Conservation (phyloP, 2,797 vertebrate genomes). For the Ctenochaetus hawaiiensis region DNA sequence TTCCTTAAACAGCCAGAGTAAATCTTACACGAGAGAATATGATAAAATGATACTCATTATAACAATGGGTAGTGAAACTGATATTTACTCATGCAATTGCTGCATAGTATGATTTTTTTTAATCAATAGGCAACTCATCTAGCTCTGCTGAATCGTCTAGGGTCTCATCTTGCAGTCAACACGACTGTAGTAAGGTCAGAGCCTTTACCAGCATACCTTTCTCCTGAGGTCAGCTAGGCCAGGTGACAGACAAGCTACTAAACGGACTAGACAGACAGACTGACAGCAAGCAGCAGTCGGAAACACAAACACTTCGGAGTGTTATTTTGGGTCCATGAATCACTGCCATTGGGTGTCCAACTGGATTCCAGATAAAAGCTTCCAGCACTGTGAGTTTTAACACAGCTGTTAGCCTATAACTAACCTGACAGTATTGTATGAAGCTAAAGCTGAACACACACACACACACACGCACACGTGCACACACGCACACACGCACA, state of each 20-base stretch:
- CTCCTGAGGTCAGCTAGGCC: conserved; percentile 64
- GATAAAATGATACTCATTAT: neutral
- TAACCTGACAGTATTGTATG: conserved; percentile 33
- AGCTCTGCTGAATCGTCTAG: neutral
- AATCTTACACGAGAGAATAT: neutral
- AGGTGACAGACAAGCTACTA: conserved; percentile 64
- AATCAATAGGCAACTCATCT: neutral
- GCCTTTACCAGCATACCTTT: conserved; percentile 60
- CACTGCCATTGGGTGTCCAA: conserved; percentile 65
- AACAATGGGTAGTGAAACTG: neutral
- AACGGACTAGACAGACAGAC: conserved; percentile 49
- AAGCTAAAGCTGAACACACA: no score
- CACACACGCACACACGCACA: conserved; percentile 7
- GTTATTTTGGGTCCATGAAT: conserved; percentile 83
- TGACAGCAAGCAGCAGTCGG: conserved; percentile 63
- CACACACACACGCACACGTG: neutral
- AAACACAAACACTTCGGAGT: conserved; percentile 72
- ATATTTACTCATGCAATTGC: neutral
- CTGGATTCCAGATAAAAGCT: conserved; percentile 78
- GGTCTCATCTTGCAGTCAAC: conserved; percentile 50
- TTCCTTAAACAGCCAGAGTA: conserved; percentile 3
- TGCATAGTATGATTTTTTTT: no score
- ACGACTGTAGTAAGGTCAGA: conserved; percentile 49
- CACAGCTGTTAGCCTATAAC: conserved; percentile 72
- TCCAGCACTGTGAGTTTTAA: conserved; percentile 64